Base-by-base conservation (phyloP, 2,797 vertebrate species). In the Podarcis lilfordi region DNA sequence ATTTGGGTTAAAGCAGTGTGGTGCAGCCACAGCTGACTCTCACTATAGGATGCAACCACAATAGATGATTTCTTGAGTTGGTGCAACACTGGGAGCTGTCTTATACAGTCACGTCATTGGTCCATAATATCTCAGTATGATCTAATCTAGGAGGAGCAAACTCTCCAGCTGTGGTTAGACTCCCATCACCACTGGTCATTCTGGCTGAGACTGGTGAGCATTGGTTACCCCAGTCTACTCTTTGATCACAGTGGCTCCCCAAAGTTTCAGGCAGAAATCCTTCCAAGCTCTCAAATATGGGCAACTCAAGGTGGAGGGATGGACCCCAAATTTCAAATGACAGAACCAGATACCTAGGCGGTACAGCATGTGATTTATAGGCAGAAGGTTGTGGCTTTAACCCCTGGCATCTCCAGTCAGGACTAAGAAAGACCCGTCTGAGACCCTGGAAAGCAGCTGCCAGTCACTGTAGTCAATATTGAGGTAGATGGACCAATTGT, bases 281-380 rank as follows among this genome's bases (percentile, higher is more conserved):
- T 77, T 66, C 25, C 9, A 3, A 23, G 27, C 61, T 64, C 10
- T 11, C 82, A 13, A 32, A 64, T 0, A 86, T 76, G 0, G 3
- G 93, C 78, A 90, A 82, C 86, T 71, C 75, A 80, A 89, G 37
- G 40, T 69, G 37, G 64, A 77, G n/a, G 83, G 40, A 59, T 19
- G 4, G 37, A 82, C 75, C 80, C 71, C 84, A 25, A 50, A 59
- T 6, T 43, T 27, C 10, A 84, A 19, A 84, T 35, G 7, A 2
- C 27, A 40, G 1, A 59, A n/a, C 17, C 25, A 55, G 68, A 40
- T 19, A 59, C 8, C 35, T 77, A 3, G 13, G 4, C 4, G 35
- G 69, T 23, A 37, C 15, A 75, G 74, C 1, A 19, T 5, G 19
- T 85, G 55, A 10, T 77, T n/a, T 45, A 59, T 2, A 72, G 17